These are phyloP conservation scores for Scaptomyza cyrtandrae DNA, from an alignment of 2,888 invertebrate species.

Conservation along the genomic window DNA sequence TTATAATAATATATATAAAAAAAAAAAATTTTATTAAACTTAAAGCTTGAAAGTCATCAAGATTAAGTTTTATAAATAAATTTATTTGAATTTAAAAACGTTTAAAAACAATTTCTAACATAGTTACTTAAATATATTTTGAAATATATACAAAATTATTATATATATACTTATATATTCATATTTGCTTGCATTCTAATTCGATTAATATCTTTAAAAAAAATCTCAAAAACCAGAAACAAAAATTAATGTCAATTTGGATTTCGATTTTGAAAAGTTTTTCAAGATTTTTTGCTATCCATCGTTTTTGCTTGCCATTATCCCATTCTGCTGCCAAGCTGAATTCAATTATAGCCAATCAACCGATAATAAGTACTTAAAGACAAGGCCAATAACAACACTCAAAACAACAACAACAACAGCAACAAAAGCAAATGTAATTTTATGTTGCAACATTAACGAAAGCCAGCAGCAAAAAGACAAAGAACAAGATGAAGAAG, in stretches of 20 bases:
- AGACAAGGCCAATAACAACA: slow-evolving; percentile 9
- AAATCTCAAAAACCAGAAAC: too few relatives aligned
- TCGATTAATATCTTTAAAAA: background rate
- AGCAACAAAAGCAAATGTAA: slow-evolving; percentile 27
- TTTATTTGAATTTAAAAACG: too few relatives aligned
- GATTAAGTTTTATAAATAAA: too few relatives aligned
- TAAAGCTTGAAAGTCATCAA: too few relatives aligned
- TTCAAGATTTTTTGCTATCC: background rate
- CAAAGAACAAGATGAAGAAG: background rate
- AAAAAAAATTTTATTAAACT: too few relatives aligned
- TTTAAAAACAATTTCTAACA: too few relatives aligned
- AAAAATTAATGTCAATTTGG: too few relatives aligned
- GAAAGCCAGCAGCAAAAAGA: slow-evolving; percentile 31
- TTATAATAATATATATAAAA: too few relatives aligned
- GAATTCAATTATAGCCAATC: slow-evolving; percentile 74
- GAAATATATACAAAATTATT: background rate
- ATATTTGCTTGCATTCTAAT: background rate
- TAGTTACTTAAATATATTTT: too few relatives aligned
- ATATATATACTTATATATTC: slow-evolving; percentile 4
- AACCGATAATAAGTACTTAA: slow-evolving; percentile 49
- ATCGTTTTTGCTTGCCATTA: background rate
- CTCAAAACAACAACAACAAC: background rate
- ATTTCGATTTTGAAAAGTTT: too few relatives aligned
- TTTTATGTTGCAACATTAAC: slow-evolving; percentile 53
- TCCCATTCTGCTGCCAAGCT: slow-evolving; percentile 13